Evolutionary conservation across 2,797 vertebrate species (phyloP).

Genomic region (Neosilurus hyrtlii): DNA sequence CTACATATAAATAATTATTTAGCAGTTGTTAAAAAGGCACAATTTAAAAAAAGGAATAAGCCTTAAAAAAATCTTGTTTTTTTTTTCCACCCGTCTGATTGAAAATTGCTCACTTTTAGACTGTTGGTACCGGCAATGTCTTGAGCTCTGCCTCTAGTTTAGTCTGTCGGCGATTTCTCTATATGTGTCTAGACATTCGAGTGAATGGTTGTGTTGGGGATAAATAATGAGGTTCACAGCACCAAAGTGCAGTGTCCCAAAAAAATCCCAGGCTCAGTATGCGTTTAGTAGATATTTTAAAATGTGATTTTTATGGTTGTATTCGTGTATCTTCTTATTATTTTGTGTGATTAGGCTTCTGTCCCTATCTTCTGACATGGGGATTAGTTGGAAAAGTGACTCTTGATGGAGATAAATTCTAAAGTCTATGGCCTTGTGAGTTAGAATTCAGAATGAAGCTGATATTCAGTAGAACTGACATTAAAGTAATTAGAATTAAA

Average conservation of each 20-base stretch:
- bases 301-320: not conserved
- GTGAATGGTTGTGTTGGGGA: not conserved
- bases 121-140: slow-evolving; percentile 46
- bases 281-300: not conserved
- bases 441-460: not conserved
- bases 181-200: slow-evolving; percentile 41
- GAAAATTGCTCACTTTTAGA: slow-evolving; percentile 22
- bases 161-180: slow-evolving; percentile 59
- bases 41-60: not conserved
- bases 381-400: slow-evolving; percentile 17
- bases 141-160: slow-evolving; percentile 46
- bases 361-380: slow-evolving; percentile 64
- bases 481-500: slow-evolving; percentile 66
- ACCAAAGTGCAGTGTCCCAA: not conserved
- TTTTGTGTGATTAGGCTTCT: slow-evolving; percentile 8
- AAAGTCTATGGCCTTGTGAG: not conserved
- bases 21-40: too few species aligned
- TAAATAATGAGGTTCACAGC: not conserved
- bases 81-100: too few species aligned
- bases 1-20: not conserved
- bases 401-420: slow-evolving; percentile 5
- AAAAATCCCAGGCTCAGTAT: not conserved
- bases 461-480: slow-evolving; percentile 75
- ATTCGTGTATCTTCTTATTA: not conserved
- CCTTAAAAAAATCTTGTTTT: not conserved